Percentiles rank a stretch among this genome's conserved stretches.
These are phyloP conservation scores for Calidris pugnax DNA, from an alignment of 2,113 vertebrate species.

Conservation along the genomic window DNA sequence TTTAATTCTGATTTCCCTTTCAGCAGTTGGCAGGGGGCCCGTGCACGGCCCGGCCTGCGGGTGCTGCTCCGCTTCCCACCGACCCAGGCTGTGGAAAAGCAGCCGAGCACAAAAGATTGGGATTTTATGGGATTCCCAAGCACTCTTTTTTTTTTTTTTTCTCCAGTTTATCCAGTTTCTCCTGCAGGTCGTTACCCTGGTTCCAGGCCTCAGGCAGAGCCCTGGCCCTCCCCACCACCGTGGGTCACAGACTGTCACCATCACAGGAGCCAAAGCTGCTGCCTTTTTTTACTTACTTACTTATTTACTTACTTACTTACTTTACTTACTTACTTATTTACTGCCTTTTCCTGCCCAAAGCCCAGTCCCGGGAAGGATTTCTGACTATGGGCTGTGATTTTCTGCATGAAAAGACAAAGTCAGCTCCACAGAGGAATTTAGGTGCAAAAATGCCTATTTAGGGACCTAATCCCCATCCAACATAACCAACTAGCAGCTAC, in stretches of 20 bases:
- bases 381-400: neutral
- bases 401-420: neutral
- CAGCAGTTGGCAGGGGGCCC: neutral
- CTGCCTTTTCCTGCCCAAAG: neutral
- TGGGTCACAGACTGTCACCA: no score
- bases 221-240: neutral
- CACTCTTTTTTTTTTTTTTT: no score
- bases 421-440: neutral
- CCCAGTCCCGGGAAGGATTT: neutral
- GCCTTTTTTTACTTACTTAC: no score
- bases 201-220: neutral
- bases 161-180: fast-evolving
- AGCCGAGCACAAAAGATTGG: fast-evolving
- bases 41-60: fast-evolving
- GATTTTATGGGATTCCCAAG: fast-evolving
- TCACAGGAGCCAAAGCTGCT: neutral
- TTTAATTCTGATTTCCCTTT: neutral
- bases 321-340: no score
- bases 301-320: no score
- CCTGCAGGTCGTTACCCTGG: fast-evolving
- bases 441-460: neutral
- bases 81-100: fast-evolving
- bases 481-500: neutral
- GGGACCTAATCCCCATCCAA: neutral
- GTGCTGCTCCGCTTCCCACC: fast-evolving